Conservation (phyloP, 2,113 vertebrate genomes). For the Rynchops niger region DNA sequence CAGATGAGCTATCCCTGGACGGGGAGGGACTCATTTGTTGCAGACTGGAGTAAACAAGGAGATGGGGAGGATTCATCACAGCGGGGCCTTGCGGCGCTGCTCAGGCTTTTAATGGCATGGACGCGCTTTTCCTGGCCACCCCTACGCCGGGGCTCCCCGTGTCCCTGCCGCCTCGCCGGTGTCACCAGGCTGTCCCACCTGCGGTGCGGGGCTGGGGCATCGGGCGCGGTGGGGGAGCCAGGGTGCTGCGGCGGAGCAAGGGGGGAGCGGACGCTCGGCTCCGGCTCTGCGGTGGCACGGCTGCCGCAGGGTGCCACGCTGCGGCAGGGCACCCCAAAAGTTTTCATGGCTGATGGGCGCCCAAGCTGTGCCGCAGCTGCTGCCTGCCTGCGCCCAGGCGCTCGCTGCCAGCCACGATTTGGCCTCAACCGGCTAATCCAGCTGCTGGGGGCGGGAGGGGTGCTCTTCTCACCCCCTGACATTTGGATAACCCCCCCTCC, state of each 20-base stretch:
- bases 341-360: neutral
- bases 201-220: accelerated
- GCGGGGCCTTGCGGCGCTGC: neutral
- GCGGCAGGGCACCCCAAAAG: accelerated
- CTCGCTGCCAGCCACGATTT: neutral
- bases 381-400: neutral
- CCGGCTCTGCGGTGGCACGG: accelerated
- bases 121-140: neutral
- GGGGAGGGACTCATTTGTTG: constrained; percentile 75
- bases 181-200: neutral
- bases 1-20: constrained; percentile 61
- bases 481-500: constrained; percentile 76
- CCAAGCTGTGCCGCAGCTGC: neutral
- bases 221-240: neutral
- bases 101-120: neutral
- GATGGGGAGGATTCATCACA: constrained; percentile 54
- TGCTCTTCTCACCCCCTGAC: constrained; percentile 80
- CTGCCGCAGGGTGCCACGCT: accelerated
- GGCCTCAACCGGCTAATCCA: neutral
- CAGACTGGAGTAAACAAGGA: constrained; percentile 67
- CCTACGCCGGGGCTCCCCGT: neutral
- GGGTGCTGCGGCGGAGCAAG: neutral
- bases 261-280: accelerated
- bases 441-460: constrained; percentile 68
- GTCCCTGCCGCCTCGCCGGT: neutral